A percentile compares a stretch with the other conserved stretches of the same genome.
Conservation (phyloP, 2,797 vertebrate species). For the Pygocentrus nattereri region DNA sequence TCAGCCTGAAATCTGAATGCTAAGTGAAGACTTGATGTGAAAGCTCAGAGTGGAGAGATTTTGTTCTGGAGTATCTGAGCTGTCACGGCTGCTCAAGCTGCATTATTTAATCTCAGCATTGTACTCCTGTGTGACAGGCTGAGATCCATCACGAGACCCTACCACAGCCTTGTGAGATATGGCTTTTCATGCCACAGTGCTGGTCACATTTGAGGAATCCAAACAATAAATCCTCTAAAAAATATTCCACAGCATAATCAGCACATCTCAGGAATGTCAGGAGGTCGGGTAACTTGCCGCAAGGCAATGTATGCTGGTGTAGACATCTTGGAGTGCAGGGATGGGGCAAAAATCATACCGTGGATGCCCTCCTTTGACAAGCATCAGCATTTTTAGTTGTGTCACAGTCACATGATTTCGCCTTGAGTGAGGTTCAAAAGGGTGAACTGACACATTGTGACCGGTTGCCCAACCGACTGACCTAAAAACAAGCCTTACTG, state of each 20-base stretch:
- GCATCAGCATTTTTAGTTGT: neutral
- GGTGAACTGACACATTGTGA: neutral
- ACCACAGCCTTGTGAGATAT: constrained; percentile 5
- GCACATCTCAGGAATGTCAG: neutral
- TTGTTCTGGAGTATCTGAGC: constrained; percentile 20
- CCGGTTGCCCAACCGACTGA: neutral
- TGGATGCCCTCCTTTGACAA: neutral
- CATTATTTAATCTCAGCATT: constrained; percentile 29
- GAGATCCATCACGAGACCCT: constrained; percentile 32
- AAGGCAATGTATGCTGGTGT: neutral
- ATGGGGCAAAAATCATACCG: neutral
- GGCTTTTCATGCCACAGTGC: neutral
- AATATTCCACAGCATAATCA: constrained; percentile 12
- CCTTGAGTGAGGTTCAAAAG: neutral
- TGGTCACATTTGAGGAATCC: constrained; percentile 9
- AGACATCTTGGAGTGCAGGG: neutral
- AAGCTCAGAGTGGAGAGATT: constrained; percentile 11
- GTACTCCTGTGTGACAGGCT: constrained; percentile 23
- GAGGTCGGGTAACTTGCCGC: neutral
- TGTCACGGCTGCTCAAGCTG: constrained; percentile 32
- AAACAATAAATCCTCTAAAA: constrained; percentile 28
- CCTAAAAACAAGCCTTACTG: neutral
- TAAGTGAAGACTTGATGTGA: neutral
- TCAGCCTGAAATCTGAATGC: neutral
- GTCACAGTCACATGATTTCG: neutral